phyloP scores from a whole-genome alignment of 1,140 invertebrate genomes.

The Maniola jurtina region DNA sequence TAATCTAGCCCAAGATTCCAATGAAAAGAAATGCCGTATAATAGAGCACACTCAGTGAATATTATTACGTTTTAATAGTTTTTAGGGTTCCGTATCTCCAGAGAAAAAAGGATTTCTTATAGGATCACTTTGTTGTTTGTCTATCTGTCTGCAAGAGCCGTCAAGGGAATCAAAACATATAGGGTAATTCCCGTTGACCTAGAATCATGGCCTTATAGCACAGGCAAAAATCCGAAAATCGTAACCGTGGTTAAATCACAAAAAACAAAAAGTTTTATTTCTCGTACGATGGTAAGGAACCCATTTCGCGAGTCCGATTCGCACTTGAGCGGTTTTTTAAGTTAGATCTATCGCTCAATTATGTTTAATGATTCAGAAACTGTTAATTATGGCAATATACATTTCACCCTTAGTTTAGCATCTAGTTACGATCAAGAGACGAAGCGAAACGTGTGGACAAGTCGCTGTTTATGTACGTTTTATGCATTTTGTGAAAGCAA shows the following conservation, averaged over 20 bases:
- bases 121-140: neutral
- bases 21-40: conserved; percentile 1
- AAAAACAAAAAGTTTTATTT: too few species aligned
- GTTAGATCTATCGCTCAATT: conserved; percentile 20
- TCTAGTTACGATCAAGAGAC: neutral
- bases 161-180: too few species aligned
- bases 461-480: conserved; percentile 59
- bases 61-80: neutral
- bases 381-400: neutral
- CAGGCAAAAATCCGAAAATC: too few species aligned
- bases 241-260: too few species aligned
- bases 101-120: neutral
- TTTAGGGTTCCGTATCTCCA: neutral
- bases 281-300: too few species aligned
- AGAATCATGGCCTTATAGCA: too few species aligned
- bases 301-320: conserved; percentile 7
- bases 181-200: too few species aligned
- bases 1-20: conserved; percentile 31
- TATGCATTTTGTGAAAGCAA: conserved; percentile 64
- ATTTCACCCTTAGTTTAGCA: neutral
- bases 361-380: conserved; percentile 46
- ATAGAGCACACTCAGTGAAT: neutral
- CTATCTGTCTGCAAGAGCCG: too few species aligned
- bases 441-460: conserved; percentile 46
- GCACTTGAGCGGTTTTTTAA: neutral